These are phyloP conservation scores for Phalloptychus januarius DNA, from an alignment of 2,797 vertebrate species.

Conservation along the genomic window DNA sequence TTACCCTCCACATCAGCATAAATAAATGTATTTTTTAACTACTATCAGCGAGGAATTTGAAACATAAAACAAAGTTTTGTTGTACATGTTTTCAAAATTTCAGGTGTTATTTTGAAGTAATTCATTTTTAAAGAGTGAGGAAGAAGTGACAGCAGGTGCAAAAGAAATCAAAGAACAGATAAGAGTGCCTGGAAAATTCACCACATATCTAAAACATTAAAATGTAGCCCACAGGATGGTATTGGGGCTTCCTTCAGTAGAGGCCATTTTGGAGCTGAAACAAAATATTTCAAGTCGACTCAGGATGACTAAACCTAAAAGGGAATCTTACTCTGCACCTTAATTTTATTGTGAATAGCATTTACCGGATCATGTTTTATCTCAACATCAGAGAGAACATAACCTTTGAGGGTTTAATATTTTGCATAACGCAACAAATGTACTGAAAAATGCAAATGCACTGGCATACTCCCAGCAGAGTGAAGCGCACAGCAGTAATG, in stretches of 20 bases:
- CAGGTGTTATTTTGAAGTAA: conserved; percentile 18
- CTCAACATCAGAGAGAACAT: conserved; percentile 20
- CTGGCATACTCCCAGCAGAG: conserved; percentile 48
- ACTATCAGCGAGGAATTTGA: not conserved
- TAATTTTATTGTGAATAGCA: conserved; percentile 8
- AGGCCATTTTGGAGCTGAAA: conserved; percentile 15
- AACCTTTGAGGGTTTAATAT: conserved; percentile 6
- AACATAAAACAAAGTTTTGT: not conserved
- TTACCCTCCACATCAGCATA: not conserved
- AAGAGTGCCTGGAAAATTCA: conserved; percentile 8
- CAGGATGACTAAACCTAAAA: not conserved
- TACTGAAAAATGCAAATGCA: conserved; percentile 50
- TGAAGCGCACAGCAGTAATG: conserved; percentile 42
- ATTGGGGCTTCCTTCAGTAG: not conserved
- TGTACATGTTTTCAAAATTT: conserved; percentile 2
- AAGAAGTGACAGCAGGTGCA: conserved; percentile 22
- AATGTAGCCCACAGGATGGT: conserved; percentile 2
- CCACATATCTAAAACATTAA: conserved; percentile 21
- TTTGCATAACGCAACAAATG: conserved; percentile 15
- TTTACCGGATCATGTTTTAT: conserved; percentile 15
- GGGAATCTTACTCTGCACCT: not conserved
- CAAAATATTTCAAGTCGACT: conserved; percentile 12
- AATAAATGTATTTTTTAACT: not conserved
- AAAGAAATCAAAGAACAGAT: conserved; percentile 18
- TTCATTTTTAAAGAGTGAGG: conserved; percentile 21